These are phyloP conservation scores for Heliangelus exortis DNA, from an alignment of 2,797 vertebrate species.

Conservation along the genomic window DNA sequence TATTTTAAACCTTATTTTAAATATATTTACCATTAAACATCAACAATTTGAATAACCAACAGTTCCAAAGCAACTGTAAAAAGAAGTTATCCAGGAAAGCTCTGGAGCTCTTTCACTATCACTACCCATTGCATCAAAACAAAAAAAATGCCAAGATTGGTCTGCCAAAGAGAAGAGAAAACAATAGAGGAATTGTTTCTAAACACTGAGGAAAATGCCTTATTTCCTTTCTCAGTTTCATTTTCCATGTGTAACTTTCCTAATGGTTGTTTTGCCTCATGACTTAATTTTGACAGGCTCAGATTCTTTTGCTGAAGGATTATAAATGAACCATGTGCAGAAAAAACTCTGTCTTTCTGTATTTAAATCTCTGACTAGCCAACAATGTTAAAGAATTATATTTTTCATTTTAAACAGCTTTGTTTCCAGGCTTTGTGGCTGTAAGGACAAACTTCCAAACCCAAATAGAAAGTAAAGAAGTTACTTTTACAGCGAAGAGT, in stretches of 20 bases:
- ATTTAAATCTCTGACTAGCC: neutral
- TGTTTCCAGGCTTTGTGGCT: neutral
- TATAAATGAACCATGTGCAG: neutral
- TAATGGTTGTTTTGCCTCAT: neutral
- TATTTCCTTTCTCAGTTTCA: neutral
- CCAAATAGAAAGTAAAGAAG: neutral
- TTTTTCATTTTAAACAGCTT: neutral
- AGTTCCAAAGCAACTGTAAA: neutral
- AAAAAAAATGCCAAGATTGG: neutral
- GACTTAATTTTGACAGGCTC: neutral
- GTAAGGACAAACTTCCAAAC: neutral
- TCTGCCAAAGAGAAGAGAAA: neutral
- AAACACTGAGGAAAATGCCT: neutral
- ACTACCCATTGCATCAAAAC: neutral
- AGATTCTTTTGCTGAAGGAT: neutral
- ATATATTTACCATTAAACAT: conserved; percentile 15
- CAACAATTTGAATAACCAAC: neutral
- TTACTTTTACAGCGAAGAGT: neutral
- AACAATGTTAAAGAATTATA: neutral
- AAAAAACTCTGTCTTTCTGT: neutral
- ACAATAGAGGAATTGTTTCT: neutral
- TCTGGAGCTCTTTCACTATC: neutral
- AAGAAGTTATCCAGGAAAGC: neutral
- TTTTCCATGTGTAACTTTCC: neutral
- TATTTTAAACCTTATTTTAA: conserved; percentile 24